Conservation (phyloP, 1,140 invertebrate genomes). For the Nomia melanderi region DNA sequence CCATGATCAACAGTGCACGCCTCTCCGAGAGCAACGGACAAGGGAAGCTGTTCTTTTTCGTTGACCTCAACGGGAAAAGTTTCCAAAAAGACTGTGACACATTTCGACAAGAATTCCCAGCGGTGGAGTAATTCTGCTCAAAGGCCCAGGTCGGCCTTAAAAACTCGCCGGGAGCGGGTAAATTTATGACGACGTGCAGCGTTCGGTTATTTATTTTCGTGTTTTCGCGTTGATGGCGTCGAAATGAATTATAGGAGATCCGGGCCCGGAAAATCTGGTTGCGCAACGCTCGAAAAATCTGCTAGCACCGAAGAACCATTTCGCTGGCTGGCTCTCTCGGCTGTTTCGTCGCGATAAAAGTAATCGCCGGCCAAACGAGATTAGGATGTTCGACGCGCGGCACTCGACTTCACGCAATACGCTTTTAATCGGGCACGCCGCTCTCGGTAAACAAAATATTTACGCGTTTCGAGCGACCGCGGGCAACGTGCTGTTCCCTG, state of each 20-base stretch:
- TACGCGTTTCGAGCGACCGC: neutral
- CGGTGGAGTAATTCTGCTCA: neutral
- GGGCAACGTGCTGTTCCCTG: neutral
- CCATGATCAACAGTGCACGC: too few species aligned
- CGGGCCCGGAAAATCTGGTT: neutral
- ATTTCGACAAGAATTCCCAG: neutral
- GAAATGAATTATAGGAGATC: slow-evolving; percentile 9
- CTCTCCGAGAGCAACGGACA: too few species aligned
- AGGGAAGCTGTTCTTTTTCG: too few species aligned
- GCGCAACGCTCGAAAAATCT: slow-evolving; percentile 12
- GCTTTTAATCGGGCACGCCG: slow-evolving; percentile 17
- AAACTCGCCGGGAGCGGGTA: neutral
- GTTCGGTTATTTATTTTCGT: slow-evolving; percentile 31
- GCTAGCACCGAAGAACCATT: neutral
- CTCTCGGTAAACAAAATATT: slow-evolving; percentile 33
- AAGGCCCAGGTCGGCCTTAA: neutral
- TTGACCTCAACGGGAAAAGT: too few species aligned
- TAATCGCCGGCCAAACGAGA: slow-evolving; percentile 27
- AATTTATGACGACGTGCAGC: slow-evolving; percentile 6
- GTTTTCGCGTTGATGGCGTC: neutral
- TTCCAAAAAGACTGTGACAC: neutral
- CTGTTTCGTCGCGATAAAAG: slow-evolving; percentile 27
- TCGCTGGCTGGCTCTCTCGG: neutral
- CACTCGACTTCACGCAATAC: slow-evolving; percentile 34
- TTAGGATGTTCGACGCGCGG: slow-evolving; percentile 23